Conservation (phyloP, 2,113 vertebrate species). For the Cebus imitator region DNA sequence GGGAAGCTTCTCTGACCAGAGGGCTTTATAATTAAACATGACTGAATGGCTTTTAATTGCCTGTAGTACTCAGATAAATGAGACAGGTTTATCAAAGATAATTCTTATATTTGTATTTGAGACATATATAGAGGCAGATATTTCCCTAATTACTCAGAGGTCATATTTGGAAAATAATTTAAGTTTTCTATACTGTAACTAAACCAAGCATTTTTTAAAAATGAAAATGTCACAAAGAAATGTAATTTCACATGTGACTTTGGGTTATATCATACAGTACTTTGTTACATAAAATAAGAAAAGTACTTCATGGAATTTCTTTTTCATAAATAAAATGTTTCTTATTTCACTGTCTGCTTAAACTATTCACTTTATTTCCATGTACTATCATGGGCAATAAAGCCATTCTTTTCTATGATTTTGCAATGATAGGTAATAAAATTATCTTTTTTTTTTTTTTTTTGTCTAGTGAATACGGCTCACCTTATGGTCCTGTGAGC, state of each 20-base stretch:
- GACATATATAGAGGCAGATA: neutral
- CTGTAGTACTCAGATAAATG: conserved; percentile 8
- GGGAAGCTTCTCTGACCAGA: neutral
- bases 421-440: neutral
- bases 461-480: neutral
- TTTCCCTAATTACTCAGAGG: neutral
- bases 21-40: conserved; percentile 43
- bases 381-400: neutral
- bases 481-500: neutral
- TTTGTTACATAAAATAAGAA: conserved; percentile 19
- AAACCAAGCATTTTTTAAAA: neutral
- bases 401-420: neutral
- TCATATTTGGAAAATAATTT: conserved; percentile 1
- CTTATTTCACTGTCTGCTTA: neutral
- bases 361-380: neutral
- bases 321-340: neutral
- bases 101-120: conserved; percentile 20
- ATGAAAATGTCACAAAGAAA: conserved; percentile 26
- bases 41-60: conserved; percentile 25
- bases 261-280: neutral
- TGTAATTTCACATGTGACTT: neutral
- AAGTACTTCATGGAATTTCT: neutral
- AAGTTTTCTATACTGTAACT: neutral
- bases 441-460: neutral
- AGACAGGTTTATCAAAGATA: conserved; percentile 3